phyloP scores from a whole-genome alignment of 2,797 vertebrate genomes.

The Eulemur coronatus region DNA sequence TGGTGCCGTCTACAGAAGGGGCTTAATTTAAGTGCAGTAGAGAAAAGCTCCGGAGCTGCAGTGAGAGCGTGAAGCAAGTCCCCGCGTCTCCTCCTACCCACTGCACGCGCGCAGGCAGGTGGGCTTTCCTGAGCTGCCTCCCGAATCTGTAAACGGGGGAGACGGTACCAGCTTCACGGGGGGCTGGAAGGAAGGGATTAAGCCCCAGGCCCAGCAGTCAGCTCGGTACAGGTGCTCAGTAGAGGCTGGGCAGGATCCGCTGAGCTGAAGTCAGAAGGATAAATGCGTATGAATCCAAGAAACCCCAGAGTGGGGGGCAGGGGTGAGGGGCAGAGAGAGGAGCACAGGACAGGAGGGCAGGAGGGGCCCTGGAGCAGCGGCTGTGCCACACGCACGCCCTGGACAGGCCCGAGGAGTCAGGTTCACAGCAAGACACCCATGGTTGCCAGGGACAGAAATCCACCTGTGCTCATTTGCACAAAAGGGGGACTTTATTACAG shows the following conservation, averaged over 20 bases:
- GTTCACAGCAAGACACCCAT: background rate
- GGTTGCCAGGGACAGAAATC: background rate
- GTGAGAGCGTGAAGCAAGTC: background rate
- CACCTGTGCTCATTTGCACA: background rate
- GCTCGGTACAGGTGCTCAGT: background rate
- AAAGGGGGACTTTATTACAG: background rate
- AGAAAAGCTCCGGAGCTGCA: background rate
- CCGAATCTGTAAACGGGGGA: background rate
- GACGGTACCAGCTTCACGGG: background rate
- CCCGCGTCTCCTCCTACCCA: background rate
- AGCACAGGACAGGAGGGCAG: background rate
- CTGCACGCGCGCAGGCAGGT: fast-evolving
- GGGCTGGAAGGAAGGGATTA: background rate
- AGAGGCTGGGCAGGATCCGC: background rate
- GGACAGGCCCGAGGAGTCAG: background rate
- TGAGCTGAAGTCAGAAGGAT: background rate
- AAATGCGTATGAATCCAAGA: fast-evolving
- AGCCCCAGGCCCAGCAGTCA: background rate
- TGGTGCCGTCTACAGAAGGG: background rate
- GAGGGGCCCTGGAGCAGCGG: background rate
- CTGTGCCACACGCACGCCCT: fast-evolving
- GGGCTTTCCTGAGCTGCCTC: background rate
- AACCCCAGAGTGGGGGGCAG: fast-evolving
- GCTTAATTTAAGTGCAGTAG: background rate
- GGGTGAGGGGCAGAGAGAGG: background rate